Conservation (phyloP, 2,797 vertebrate species). For the Chaunax sp. region DNA sequence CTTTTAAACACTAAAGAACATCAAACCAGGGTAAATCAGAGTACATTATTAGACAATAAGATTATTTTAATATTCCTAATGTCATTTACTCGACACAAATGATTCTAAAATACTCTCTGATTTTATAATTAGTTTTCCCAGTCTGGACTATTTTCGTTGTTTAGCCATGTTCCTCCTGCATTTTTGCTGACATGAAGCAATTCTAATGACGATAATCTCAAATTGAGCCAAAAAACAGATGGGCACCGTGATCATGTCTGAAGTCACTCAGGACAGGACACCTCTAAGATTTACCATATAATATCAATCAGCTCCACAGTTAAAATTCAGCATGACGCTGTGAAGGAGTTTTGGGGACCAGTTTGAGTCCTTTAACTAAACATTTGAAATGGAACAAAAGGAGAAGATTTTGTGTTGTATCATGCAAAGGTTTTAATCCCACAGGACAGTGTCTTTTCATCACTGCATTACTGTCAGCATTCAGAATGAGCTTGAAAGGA, state of each 20-base stretch:
- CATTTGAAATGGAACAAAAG: slow-evolving; percentile 30
- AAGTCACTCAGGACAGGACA: slow-evolving; percentile 4
- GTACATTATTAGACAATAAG: neutral
- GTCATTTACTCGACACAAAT: neutral
- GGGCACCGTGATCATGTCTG: neutral
- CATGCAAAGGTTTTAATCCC: slow-evolving; percentile 54
- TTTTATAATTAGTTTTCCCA: too few species aligned
- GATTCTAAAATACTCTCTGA: too few species aligned
- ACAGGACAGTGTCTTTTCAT: slow-evolving; percentile 39
- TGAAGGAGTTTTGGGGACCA: neutral
- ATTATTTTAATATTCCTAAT: neutral
- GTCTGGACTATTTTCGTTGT: neutral
- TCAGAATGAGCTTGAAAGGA: slow-evolving; percentile 39
- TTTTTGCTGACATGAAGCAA: neutral
- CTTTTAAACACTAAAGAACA: slow-evolving; percentile 3
- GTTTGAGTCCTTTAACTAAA: slow-evolving; percentile 8
- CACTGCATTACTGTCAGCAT: slow-evolving; percentile 40
- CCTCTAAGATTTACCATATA: neutral
- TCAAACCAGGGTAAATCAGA: neutral
- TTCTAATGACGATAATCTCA: neutral
- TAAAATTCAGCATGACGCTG: neutral
- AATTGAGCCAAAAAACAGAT: neutral
- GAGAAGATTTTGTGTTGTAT: slow-evolving; percentile 38
- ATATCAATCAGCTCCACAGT: neutral
- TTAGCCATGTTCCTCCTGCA: neutral